phyloP scores from a whole-genome alignment of 1,140 invertebrate species.

The Cephus cinctus region DNA sequence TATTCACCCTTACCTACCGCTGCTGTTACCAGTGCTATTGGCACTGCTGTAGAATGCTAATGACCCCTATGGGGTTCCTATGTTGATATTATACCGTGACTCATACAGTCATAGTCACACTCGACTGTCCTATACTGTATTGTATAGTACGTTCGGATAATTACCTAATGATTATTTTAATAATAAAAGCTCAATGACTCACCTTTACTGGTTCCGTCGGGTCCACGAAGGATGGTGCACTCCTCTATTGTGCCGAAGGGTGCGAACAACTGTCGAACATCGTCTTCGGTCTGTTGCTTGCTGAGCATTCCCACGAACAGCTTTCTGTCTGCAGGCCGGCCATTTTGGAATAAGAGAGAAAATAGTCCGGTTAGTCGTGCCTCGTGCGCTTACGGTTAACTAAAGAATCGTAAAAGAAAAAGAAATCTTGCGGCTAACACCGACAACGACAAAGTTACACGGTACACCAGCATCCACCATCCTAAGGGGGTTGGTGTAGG shows the following conservation, averaged over 20 bases:
- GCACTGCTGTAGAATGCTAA: too few species aligned
- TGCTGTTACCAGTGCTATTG: too few species aligned
- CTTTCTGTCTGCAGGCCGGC: constrained; percentile 81
- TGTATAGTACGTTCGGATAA: too few species aligned
- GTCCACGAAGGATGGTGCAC: constrained; percentile 96
- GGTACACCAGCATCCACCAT: constrained; percentile 56
- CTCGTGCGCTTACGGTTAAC: too few species aligned
- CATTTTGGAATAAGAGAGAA: constrained; percentile 37
- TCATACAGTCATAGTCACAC: too few species aligned
- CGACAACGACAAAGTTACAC: constrained; percentile 57
- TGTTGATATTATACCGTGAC: too few species aligned
- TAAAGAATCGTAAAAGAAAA: constrained; percentile 19
- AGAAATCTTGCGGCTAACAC: constrained; percentile 54
- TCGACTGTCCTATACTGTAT: too few species aligned
- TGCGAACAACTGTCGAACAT: constrained; percentile 94
- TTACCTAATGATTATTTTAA: too few species aligned
- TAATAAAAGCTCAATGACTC: too few species aligned
- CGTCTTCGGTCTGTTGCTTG: constrained; percentile 99
- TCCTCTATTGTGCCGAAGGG: constrained; percentile 98
- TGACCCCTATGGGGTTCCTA: too few species aligned
- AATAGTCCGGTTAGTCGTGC: constrained; percentile 34
- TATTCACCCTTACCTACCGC: too few species aligned
- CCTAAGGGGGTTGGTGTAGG: constrained; percentile 41
- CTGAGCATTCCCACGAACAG: constrained; percentile 99
- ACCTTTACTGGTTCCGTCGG: constrained; percentile 97